Evolutionary conservation across 1,140 invertebrate genomes (phyloP).

Genomic region (Teleogryllus occipitalis): DNA sequence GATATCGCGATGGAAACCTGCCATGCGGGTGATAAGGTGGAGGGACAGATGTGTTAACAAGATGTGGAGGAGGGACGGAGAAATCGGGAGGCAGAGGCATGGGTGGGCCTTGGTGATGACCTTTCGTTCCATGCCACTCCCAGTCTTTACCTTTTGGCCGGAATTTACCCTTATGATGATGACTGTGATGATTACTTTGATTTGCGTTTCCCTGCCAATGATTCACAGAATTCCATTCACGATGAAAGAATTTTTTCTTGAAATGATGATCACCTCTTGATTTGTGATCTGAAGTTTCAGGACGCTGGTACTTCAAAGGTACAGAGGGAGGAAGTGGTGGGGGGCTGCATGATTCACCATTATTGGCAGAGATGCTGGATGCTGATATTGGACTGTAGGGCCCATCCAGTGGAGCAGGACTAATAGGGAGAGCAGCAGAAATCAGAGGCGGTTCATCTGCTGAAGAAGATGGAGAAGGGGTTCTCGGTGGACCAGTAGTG

Average conservation of each 20-base stretch:
- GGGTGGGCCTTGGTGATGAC: constrained; percentile 7
- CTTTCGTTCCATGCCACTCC: constrained; percentile 48
- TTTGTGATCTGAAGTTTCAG: constrained; percentile 41
- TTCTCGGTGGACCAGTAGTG: constrained; percentile 52
- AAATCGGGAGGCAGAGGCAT: constrained; percentile 10
- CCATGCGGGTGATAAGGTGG: constrained; percentile 17
- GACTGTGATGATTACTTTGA: constrained; percentile 15
- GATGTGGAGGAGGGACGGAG: constrained; percentile 19
- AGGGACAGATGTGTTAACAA: constrained; percentile 19
- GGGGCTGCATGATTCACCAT: constrained; percentile 8
- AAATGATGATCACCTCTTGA: constrained; percentile 45
- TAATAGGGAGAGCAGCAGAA: constrained; percentile 28
- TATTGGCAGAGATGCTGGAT: background rate
- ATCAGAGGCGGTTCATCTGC: constrained; percentile 32
- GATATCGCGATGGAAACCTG: constrained; percentile 4
- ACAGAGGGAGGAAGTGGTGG: constrained; percentile 32
- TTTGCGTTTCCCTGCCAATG: constrained; percentile 22
- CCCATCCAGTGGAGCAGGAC: constrained; percentile 31
- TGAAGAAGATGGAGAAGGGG: constrained; percentile 55
- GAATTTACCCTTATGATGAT: constrained; percentile 41
- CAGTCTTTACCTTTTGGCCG: constrained; percentile 65
- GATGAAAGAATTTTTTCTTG: constrained; percentile 71
- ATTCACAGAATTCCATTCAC: constrained; percentile 36
- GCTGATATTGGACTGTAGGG: constrained; percentile 34
- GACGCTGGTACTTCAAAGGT: constrained; percentile 53